Evolutionary conservation across 2,888 invertebrate species (phyloP), one percentile per base, ranked within the genome.

Genomic region (Chalcis sispes): DNA sequence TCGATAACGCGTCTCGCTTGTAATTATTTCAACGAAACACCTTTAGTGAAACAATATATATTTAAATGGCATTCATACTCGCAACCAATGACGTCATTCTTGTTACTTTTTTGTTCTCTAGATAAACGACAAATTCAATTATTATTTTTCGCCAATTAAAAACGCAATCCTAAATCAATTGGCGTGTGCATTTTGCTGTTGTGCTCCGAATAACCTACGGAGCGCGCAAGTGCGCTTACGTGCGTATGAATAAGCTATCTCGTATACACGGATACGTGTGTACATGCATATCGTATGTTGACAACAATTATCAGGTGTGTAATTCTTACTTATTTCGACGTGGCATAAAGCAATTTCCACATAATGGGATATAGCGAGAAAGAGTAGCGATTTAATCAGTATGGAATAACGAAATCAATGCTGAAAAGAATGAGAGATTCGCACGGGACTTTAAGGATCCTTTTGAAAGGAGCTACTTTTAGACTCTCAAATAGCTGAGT

Each of bases 71-170:
- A 62, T 62, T 42, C 18, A 36, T 5, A 48, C n/a, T 7, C 40
- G 13, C n/a, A 8, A 13, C 58, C 50, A 59, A 50, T 50, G 46
- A 70, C 27, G 36, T 70, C 59, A 42, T 42, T 15, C 20, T 29
- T 2, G 50, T 42, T 27, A n/a, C 8, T 3, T 62, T 62, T 27
- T 46, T 46, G n/a, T 56, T 46, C 46, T 1, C 25, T n/a, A n/a
- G 18, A 18, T 25, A 4, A 23, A 64, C 64, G 64, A 64, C n/a
- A 46, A 72, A 72, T 64, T 54, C 56, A 72, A 72, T 72, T 72
- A 62, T 59, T 27, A 13, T 61, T 46, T 54, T 56, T 25, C 23
- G 23, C 54, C 54, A 72, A 72, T 72, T 64, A 64, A 56, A 46
- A 72, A 64, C 27, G 40, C 61, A 29, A 62, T n/a, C 20, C 50